Percentiles rank a stretch among this genome's conserved stretches.
Conservation (phyloP, 35 echinoderm and acorn worm genomes). For the Hemicentrotus pulcherrimus region DNA sequence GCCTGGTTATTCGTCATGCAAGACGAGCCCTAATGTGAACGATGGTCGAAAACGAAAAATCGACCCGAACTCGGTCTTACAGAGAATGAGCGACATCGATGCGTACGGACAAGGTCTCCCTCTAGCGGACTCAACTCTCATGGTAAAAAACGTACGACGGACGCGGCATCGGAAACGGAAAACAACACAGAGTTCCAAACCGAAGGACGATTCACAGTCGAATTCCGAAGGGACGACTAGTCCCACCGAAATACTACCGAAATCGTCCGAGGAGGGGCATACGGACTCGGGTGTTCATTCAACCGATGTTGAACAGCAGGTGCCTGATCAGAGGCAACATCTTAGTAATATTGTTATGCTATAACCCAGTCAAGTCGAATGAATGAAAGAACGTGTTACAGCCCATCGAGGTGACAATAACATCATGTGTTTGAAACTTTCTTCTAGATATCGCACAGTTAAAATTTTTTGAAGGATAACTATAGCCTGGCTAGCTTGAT, state of each 20-base stretch:
- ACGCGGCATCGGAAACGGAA: slow-evolving; percentile 24
- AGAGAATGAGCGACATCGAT: slow-evolving; percentile 70
- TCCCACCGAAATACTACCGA: slow-evolving; percentile 37
- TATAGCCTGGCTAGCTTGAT: no score
- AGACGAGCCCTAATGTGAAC: slow-evolving; percentile 23
- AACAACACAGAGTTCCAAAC: slow-evolving; percentile 11
- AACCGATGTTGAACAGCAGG: neutral
- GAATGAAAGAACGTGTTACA: no score
- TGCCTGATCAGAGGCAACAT: neutral
- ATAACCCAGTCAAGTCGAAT: neutral
- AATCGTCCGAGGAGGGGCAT: neutral
- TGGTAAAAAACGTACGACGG: slow-evolving; percentile 61
- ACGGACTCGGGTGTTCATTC: slow-evolving; percentile 35
- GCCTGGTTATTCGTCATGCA: slow-evolving; percentile 2
- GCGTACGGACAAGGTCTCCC: slow-evolving; percentile 71
- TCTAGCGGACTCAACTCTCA: slow-evolving; percentile 41
- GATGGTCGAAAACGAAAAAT: slow-evolving; percentile 53
- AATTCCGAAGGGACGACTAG: slow-evolving; percentile 38
- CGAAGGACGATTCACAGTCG: slow-evolving; percentile 8
- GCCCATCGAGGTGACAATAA: no score
- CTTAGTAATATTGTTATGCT: neutral
- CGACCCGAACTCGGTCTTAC: slow-evolving; percentile 55
- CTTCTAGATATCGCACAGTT: no score
- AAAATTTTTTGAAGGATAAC: no score
- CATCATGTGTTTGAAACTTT: no score